Evolutionary conservation across 2,797 vertebrate genomes (phyloP).

Genomic region (Cryptoblepharus egeriae): DNA sequence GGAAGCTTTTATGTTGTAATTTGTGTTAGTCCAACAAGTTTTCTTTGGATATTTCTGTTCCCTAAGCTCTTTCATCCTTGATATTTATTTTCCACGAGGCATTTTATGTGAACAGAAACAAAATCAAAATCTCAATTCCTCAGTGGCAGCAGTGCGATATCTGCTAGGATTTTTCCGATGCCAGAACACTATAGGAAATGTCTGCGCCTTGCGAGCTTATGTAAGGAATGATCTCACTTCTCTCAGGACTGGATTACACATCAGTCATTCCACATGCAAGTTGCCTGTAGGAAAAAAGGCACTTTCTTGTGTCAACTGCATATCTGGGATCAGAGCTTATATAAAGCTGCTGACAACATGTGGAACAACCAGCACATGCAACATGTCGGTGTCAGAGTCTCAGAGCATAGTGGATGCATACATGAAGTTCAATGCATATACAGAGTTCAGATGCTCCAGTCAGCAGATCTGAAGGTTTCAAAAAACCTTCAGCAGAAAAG

Average conservation of each 20-base stretch:
- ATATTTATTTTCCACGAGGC: conserved; percentile 43
- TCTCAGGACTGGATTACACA: neutral
- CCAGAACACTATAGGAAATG: conserved; percentile 36
- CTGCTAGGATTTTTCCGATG: conserved; percentile 51
- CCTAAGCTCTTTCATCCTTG: conserved; percentile 30
- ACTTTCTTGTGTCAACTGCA: neutral
- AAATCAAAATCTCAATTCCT: conserved; percentile 64
- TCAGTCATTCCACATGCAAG: neutral
- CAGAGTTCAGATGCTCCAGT: neutral
- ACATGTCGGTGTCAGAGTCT: neutral
- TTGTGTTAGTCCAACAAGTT: conserved; percentile 48
- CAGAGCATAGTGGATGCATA: neutral
- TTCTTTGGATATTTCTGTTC: conserved; percentile 32
- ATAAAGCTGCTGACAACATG: neutral
- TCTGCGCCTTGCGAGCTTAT: conserved; percentile 15
- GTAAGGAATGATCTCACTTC: conserved; percentile 10
- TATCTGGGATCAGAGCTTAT: neutral
- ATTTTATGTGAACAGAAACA: conserved; percentile 52
- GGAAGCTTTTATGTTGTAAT: conserved; percentile 43
- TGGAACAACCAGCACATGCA: neutral
- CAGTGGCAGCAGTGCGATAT: conserved; percentile 21
- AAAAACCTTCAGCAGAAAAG: neutral
- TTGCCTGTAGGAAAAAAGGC: neutral
- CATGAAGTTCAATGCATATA: neutral
- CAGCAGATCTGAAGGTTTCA: neutral